Evolutionary conservation across 2,113 vertebrate genomes (phyloP), one percentile per base, ranked within the genome.

Genomic region (Microcebus murinus): DNA sequence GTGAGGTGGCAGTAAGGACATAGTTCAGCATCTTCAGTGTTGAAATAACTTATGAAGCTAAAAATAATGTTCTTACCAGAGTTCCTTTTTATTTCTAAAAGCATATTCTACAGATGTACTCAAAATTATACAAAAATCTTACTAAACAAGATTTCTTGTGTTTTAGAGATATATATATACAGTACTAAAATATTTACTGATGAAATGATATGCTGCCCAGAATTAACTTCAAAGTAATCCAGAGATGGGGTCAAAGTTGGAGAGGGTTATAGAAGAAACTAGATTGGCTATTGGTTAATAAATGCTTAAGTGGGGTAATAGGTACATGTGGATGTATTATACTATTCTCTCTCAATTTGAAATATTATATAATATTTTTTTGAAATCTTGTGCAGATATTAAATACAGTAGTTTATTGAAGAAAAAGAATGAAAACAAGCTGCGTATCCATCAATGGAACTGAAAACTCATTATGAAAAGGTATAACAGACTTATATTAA

Each of bases 21-120:
- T 42, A 67, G 52, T 15, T 68, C 50, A 76, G 23, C 39, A n/a
- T 82, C 59, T 61, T 4, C 39, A 8, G 55, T 36, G 17, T 50
- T 74, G 18, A 93, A 90, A 85, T 74, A 89, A 90, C 74, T 89
- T 74, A 59, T 42, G 20, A 92, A 73, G 57, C 13, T 57, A 13
- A 84, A 89, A 84, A 73, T 36, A 85, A 4, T 45, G 34, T n/a
- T 85, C 59, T 89, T 90, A 25, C 7, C 31, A 74, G 12, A 91
- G 23, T 94, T 94, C 20, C 52, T 27, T 79, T 74, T 87, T 81
- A 87, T 45, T 82, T 67, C 67, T 74, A 76, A 88, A 71, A 57
- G 27, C 70, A 45, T 25, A 48, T 55, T 18, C 21, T 34, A 84
- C 1, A 34, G 6, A 50, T 36, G n/a, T 34, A 29, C 34, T 59